phyloP scores from a whole-genome alignment of 2,113 vertebrate genomes.

The Phodopus roborovskii region DNA sequence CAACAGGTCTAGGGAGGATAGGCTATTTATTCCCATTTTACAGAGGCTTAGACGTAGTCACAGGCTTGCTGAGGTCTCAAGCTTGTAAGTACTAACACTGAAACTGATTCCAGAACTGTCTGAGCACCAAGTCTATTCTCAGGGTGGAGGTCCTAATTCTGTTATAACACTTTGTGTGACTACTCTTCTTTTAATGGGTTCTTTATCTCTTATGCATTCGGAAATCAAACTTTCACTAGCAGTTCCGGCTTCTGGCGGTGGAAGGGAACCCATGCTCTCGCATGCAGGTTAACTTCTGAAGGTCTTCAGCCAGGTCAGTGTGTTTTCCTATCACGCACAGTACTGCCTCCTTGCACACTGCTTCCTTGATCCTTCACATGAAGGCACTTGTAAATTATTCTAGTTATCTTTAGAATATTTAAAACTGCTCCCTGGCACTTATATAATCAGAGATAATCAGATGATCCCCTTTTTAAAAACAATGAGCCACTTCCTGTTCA shows the following conservation, averaged over 20 bases:
- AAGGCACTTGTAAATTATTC: conserved; percentile 74
- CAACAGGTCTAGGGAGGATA: not conserved
- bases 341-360: not conserved
- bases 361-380: conserved; percentile 47
- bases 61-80: not conserved
- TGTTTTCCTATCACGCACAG: not conserved
- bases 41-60: not conserved
- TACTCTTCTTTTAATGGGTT: conserved; percentile 5
- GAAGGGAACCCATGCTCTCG: not conserved
- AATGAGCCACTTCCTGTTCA: conserved; percentile 74
- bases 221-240: conserved; percentile 36
- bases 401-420: conserved; percentile 81
- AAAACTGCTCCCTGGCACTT: conserved; percentile 72
- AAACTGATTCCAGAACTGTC: not conserved
- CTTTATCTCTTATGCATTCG: not conserved
- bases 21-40: not conserved
- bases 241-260: conserved; percentile 25
- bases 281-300: conserved; percentile 1
- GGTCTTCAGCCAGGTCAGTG: conserved; percentile 52
- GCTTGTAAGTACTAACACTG: not conserved
- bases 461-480: conserved; percentile 69
- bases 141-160: not conserved
- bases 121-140: not conserved
- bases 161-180: not conserved
- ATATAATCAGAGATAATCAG: conserved; percentile 73